Evolutionary conservation across 2,113 vertebrate species (phyloP).

Genomic region (Cyprinodon variegatus): DNA sequence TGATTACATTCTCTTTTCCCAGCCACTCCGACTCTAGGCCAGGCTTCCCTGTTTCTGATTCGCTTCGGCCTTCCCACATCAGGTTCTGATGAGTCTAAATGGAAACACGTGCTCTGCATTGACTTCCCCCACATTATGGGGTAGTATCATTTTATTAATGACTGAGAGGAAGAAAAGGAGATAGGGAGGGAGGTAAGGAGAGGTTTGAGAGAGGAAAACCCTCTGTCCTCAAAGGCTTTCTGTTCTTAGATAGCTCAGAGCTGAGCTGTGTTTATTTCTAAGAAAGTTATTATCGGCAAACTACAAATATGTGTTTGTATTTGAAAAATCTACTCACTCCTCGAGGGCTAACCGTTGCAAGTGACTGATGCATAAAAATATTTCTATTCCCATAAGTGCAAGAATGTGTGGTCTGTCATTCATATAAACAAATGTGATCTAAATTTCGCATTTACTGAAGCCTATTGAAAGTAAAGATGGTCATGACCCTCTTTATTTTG

Average conservation of each 20-base stretch:
- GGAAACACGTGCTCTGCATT: slow-evolving; percentile 76
- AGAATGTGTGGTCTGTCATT: neutral
- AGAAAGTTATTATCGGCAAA: slow-evolving; percentile 71
- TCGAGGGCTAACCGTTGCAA: slow-evolving; percentile 20
- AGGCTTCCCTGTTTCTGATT: slow-evolving; percentile 46
- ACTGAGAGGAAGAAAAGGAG: slow-evolving; percentile 52
- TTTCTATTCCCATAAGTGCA: neutral
- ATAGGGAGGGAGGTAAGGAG: slow-evolving; percentile 18
- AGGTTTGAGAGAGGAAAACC: slow-evolving; percentile 50
- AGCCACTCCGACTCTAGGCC: slow-evolving; percentile 40
- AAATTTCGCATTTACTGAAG: neutral
- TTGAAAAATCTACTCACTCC: slow-evolving; percentile 51
- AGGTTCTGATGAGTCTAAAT: slow-evolving; percentile 78
- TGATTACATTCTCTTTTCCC: slow-evolving; percentile 46
- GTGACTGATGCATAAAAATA: slow-evolving; percentile 1
- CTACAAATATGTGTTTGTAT: slow-evolving; percentile 67
- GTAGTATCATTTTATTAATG: slow-evolving; percentile 82
- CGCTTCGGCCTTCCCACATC: slow-evolving; percentile 66
- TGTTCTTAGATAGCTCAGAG: slow-evolving; percentile 71
- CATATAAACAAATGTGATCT: neutral
- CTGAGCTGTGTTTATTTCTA: slow-evolving; percentile 62
- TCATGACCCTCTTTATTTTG: too few relatives aligned
- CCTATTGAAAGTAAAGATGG: too few relatives aligned
- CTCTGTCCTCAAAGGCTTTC: slow-evolving; percentile 61
- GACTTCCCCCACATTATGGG: slow-evolving; percentile 77